phyloP scores from a whole-genome alignment of 2,888 invertebrate species.

The Anarsia innoxiella region DNA sequence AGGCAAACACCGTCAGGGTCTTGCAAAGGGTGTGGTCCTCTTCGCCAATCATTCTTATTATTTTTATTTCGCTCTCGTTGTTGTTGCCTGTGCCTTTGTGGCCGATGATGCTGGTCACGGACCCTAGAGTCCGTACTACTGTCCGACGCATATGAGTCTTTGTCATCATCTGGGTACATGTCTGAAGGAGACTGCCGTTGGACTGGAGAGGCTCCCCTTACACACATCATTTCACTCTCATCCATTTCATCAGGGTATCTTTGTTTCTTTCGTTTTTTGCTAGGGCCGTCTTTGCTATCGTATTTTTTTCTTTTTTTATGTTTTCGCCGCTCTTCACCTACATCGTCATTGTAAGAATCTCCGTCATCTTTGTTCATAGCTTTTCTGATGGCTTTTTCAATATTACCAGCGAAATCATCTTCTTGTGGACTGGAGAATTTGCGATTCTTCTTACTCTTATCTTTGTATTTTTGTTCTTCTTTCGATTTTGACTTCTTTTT shows the following conservation, averaged over 20 bases:
- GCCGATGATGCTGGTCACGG: slow-evolving; percentile 56
- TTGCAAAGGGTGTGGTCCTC: slow-evolving; percentile 76
- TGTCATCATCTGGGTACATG: slow-evolving; percentile 66
- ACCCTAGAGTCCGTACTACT: slow-evolving; percentile 74
- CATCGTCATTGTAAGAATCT: slow-evolving; percentile 57
- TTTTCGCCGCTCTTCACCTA: slow-evolving; percentile 65
- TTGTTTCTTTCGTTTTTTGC: slow-evolving; percentile 75
- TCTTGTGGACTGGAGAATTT: slow-evolving; percentile 56
- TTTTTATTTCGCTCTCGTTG: slow-evolving; percentile 68
- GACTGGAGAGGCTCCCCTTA: slow-evolving; percentile 84
- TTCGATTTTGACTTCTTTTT: slow-evolving; percentile 70
- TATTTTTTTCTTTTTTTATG: slow-evolving; percentile 76
- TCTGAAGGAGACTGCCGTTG: slow-evolving; percentile 43
- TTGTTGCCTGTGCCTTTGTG: slow-evolving; percentile 49
- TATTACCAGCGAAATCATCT: slow-evolving; percentile 86
- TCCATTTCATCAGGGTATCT: slow-evolving; percentile 77
- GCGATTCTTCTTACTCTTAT: slow-evolving; percentile 67
- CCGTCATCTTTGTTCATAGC: slow-evolving; percentile 80
- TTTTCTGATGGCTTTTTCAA: slow-evolving; percentile 86
- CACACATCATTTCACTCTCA: slow-evolving; percentile 87
- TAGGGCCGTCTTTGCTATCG: slow-evolving; percentile 72
- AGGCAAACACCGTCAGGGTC: slow-evolving; percentile 85
- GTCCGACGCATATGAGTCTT: slow-evolving; percentile 69
- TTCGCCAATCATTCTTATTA: slow-evolving; percentile 68
- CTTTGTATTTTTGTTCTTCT: slow-evolving; percentile 64